Base-by-base conservation (phyloP, 2,113 vertebrate genomes). In the Odocoileus virginianus region DNA sequence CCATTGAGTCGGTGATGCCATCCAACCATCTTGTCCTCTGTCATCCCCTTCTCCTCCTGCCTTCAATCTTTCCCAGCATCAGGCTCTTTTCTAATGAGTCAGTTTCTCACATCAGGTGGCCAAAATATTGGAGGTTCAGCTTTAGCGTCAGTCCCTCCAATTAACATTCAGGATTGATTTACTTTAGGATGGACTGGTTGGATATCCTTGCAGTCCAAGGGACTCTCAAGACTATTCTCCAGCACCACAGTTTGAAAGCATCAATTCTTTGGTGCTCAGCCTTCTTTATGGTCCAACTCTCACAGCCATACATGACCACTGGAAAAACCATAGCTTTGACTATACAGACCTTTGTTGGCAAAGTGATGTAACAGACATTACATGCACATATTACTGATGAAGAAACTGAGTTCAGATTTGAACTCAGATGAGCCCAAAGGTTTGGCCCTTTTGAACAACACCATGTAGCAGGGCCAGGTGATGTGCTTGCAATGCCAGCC, bases 401-500 rank as follows among this genome's bases (percentile, higher is more conserved):
- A 7, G 60, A 60, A 81, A 96, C n/a, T 7, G 36, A 89, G 43
- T 30, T 33, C 55, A 33, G 28, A 5, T 2, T 5, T 78, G 71
- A 82, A 54, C 23, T 16, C 76, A 91, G 50, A 58, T 0, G 7
- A 83, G 79, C 19, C 60, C 12, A 21, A 25, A 89, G 17, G 16
- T 40, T 45, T 23, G n/a, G 45, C 21, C 78, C 30, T 60, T 43
- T 89, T 58, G 47, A 74, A 74, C 10, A 54, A n/a, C 0, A 13
- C n/a, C 25, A 5, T 0, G 30, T 43, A 71, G 12, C 55, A 10
- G 13, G 14, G 82, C 11, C 6, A 6, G 52, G 5, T 11, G 17
- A 40, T 0, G 2, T 2, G 13, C 76, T 19, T 21, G 25, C 8
- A 4, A 2, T 0, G 23, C 16, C 25, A 13, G 43, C 21, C 6